Evolutionary conservation across 2,888 invertebrate species (phyloP), one percentile per base, ranked within the genome.

Genomic region (Apomyelois bistriatella): DNA sequence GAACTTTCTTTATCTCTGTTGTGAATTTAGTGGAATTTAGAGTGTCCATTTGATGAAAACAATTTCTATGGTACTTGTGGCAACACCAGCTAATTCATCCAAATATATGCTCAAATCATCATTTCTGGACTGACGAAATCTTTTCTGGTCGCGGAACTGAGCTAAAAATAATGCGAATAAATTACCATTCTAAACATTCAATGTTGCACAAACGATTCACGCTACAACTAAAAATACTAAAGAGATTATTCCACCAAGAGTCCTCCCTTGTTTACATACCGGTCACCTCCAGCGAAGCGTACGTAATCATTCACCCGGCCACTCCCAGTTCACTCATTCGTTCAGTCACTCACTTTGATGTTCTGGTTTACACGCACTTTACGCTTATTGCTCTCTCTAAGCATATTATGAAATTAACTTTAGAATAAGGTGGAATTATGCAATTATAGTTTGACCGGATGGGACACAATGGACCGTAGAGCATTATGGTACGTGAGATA

Each of bases 271-370:
- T 58, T 36, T 67, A 62, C 69, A 61, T 68, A 69, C 76, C 78
- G 82, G 85, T 82, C 84, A 84, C 67, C 77, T 73, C 70, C 79
- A 80, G 35, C 74, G 73, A 68, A 68, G 72, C 78, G 79, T 66
- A 72, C 71, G 74, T 74, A 78, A 69, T 77, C 83, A 75, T 79
- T 84, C 85, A 74, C 80, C 74, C 80, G 80, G 68, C 78, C 79
- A 58, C 75, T 79, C 77, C 73, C 74, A 70, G 71, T 66, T 74
- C 74, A 71, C 65, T 68, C 76, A 69, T 66, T 74, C 79, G 68
- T 66, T 73, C 76, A 70, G 56, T 71, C 70, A 62, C 58, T 68
- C 83, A 76, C 87, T 88, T 85, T 88, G 86, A 86, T 85, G 81
- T 82, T 60, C 66, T 60, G 62, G 54, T 60, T 72, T 70, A 71